phyloP scores from a whole-genome alignment of 2,797 vertebrate genomes.

The Neosilurus mollespiculum region DNA sequence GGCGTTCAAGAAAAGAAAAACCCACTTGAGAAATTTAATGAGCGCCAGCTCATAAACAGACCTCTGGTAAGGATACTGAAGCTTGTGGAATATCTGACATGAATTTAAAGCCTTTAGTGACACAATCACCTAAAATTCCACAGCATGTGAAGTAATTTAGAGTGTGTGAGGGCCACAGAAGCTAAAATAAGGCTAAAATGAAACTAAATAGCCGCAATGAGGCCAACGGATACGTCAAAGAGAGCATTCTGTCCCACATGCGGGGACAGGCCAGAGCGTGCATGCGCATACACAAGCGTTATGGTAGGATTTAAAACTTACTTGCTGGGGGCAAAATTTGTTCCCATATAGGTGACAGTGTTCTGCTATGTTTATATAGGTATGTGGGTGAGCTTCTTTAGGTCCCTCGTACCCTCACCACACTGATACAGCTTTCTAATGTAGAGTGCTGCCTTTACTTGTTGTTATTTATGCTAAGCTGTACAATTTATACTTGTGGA shows the following conservation, averaged over 20 bases:
- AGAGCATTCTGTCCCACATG: not conserved
- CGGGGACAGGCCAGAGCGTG: too few relatives aligned
- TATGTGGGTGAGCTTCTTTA: not conserved
- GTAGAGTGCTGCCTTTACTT: not conserved
- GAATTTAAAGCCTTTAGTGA: not conserved
- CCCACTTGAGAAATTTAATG: not conserved
- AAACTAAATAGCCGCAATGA: constrained; percentile 21
- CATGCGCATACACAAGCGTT: not conserved
- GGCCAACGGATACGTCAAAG: constrained; percentile 11
- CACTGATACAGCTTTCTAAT: constrained; percentile 9
- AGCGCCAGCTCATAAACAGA: not conserved
- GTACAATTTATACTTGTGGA: not conserved
- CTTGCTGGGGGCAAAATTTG: constrained; percentile 28
- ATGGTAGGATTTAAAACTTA: not conserved
- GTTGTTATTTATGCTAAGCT: not conserved
- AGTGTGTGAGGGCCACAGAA: not conserved
- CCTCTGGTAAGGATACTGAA: not conserved
- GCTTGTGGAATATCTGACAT: not conserved
- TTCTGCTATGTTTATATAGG: constrained; percentile 7
- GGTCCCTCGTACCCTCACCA: not conserved
- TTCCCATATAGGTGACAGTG: constrained; percentile 6
- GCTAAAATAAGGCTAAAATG: constrained; percentile 4
- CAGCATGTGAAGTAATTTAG: constrained; percentile 4
- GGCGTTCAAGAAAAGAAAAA: constrained; percentile 15
- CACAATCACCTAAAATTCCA: constrained; percentile 5